These are phyloP conservation scores for Porites cylindrica DNA, from an alignment of 92 coral and sea anemone species.

Conservation along the genomic window DNA sequence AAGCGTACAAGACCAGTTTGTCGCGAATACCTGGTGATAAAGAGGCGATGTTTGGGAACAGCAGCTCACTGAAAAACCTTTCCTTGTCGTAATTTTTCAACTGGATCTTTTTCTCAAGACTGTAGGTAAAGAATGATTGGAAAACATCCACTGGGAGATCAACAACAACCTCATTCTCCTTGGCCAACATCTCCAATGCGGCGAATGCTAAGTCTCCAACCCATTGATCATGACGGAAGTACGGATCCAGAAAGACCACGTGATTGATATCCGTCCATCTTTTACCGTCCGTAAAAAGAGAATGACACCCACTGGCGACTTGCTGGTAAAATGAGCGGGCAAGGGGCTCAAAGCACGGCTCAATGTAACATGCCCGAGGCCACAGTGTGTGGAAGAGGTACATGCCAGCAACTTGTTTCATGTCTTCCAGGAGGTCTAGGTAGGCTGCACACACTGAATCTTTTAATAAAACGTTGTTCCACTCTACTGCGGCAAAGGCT, in stretches of 20 bases:
- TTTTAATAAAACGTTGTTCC: constrained; percentile 70
- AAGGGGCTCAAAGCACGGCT: constrained; percentile 37
- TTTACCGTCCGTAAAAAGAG: constrained; percentile 59
- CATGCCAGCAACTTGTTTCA: constrained; percentile 16
- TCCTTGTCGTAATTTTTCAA: constrained; percentile 45
- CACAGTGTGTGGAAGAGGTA: constrained; percentile 59
- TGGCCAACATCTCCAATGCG: constrained; percentile 27
- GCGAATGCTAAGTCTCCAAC: constrained; percentile 58
- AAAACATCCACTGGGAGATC: constrained; percentile 68
- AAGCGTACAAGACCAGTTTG: constrained; percentile 56
- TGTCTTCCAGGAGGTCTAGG: constrained; percentile 64
- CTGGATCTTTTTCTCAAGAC: constrained; percentile 14
- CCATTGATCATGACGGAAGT: constrained; percentile 44
- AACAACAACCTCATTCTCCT: constrained; percentile 31
- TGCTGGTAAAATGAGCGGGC: constrained; percentile 50
- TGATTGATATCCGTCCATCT: constrained; percentile 57
- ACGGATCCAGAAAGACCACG: constrained; percentile 67
- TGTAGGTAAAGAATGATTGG: constrained; percentile 53
- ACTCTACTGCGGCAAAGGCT: constrained; percentile 48
- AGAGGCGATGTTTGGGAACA: constrained; percentile 67
- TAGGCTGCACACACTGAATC: constrained; percentile 73
- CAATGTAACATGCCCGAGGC: constrained; percentile 37
- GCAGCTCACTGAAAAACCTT: constrained; percentile 65
- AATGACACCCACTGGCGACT: not conserved
- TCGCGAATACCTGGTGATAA: constrained; percentile 40